Evolutionary conservation across 1,140 invertebrate genomes (phyloP), one percentile per base, ranked within the genome.

Genomic region (Drosophila saltans): DNA sequence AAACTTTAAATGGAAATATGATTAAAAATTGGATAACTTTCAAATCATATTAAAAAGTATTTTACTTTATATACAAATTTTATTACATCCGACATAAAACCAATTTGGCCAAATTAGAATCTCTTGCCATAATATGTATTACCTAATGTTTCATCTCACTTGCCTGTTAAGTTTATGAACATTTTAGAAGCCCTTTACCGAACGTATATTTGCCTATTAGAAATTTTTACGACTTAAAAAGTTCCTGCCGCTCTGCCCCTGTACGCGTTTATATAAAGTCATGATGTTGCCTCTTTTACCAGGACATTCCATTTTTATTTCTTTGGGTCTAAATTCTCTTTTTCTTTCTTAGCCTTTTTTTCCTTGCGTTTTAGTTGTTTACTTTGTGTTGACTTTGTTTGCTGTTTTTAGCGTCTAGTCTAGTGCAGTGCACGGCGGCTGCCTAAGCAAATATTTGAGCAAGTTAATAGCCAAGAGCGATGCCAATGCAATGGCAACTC

Each of bases 401-500:
- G 79, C 67, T 69, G 65, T 85, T 77, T 69, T 69, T 64, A 69
- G 67, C 66, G 81, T 70, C 82, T 16, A 16, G 81, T 70, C 82
- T 86, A 72, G 70, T 78, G 75, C 75, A 78, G 26, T 61, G 71
- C 66, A 57, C 41, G 78, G 81, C 74, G 82, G 82, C 72, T 80
- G 76, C 72, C 80, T 83, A 65, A 69, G 80, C 72, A 88, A 88
- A 88, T 88, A 89, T 88, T 88, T 88, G 77, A 72, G 66, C 62
- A 70, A 83, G 84, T 89, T 88, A 88, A 88, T 88, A 89, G 84
- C 83, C 83, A 89, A 71, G 52, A 86, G 83, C 83, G 56, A 60
- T 75, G 82, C 30, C 73, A 56, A 64, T 75, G 80, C 57, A 73
- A 75, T 68, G 69, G 72, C 67, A 65, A 68, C 80, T 78, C 82